Base-by-base conservation (phyloP, 2,888 invertebrate genomes). In the Omphaloscelis lunosa region DNA sequence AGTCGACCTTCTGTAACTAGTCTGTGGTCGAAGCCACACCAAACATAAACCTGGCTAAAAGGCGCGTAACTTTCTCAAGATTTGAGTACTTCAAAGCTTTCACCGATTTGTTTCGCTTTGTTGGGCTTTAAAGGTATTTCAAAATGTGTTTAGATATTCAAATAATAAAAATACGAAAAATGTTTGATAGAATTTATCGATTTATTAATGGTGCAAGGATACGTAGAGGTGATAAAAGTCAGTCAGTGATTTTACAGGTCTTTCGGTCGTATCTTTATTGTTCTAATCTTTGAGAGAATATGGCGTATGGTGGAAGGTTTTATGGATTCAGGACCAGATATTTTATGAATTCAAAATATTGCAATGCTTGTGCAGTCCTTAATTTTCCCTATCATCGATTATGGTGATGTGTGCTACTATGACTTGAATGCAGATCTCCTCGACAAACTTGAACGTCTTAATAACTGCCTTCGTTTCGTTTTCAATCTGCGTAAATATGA, bases 21-120 rank as follows among this genome's bases (percentile, higher is more conserved):
- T 76, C 76, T 76, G 23, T 27, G 15, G 4, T 34, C 45, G 39
- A 70, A 67, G 29, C 8, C 39, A 27, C 45, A 63, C 62, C 75
- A 70, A 85, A 72, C n/a, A n/a, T 85, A 77, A 84, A 78, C 66
- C 74, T 27, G 7, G 41, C 72, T 84, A 75, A 85, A 77, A 79
- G 41, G 65, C 59, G 69, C 77, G 80, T 75, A 78, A 88, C 74
- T 88, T 83, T 65, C 62, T 74, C 65, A 48, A 81, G 79, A 85
- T 82, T 83, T 77, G 53, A 73, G 79, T 74, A 75, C 61, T 75
- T 61, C 67, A 56, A 74, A 58, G 77, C 72, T 87, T 80, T 67
- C 62, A 75, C 20, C 51, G 80, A 83, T 88, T 87, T 79, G 83
- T 82, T 82, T 80, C 73, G 74, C 80, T 77, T 77, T 74, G 70